These are phyloP conservation scores for Chrysogorgia sp. DNA, from an alignment of 92 coral and sea anemone species.

Conservation along the genomic window DNA sequence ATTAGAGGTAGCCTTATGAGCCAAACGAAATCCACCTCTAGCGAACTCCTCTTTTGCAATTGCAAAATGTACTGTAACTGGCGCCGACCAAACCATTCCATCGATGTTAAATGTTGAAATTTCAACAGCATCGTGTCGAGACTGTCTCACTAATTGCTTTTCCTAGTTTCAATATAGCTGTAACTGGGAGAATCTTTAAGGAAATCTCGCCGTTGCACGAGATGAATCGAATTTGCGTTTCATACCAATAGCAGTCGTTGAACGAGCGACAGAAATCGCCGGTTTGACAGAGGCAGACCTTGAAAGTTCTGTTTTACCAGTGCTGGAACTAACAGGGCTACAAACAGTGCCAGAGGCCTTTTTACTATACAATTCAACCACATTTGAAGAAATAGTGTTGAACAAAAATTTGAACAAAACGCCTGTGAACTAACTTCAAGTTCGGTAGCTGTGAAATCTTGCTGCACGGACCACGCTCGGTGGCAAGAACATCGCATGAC, in stretches of 20 bases:
- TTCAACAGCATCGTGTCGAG: constrained; percentile 29
- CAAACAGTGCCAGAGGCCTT: no score
- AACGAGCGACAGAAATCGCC: not conserved
- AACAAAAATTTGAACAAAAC: no score
- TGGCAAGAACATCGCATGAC: constrained; percentile 29
- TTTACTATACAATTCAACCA: no score
- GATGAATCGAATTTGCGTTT: constrained; percentile 30
- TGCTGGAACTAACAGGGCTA: no score
- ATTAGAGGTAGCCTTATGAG: constrained; percentile 3
- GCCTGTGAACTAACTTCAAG: constrained; percentile 2
- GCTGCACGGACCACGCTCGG: constrained; percentile 24
- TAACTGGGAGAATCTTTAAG: constrained; percentile 31
- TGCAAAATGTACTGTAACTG: constrained; percentile 39
- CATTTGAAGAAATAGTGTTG: no score
- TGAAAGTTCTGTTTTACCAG: not conserved
- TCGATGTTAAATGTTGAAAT: constrained; percentile 59
- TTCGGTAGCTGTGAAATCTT: constrained; percentile 7
- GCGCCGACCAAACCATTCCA: constrained; percentile 63
- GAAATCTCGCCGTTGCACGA: not conserved
- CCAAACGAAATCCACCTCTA: constrained; percentile 8
- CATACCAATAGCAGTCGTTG: constrained; percentile 21
- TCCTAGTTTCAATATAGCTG: constrained; percentile 59
- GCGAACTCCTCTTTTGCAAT: constrained; percentile 46
- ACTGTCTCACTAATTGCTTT: constrained; percentile 46
- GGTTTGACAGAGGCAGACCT: not conserved